Evolutionary conservation across 1,140 invertebrate species (phyloP).

Genomic region (Sinonovacula constricta): DNA sequence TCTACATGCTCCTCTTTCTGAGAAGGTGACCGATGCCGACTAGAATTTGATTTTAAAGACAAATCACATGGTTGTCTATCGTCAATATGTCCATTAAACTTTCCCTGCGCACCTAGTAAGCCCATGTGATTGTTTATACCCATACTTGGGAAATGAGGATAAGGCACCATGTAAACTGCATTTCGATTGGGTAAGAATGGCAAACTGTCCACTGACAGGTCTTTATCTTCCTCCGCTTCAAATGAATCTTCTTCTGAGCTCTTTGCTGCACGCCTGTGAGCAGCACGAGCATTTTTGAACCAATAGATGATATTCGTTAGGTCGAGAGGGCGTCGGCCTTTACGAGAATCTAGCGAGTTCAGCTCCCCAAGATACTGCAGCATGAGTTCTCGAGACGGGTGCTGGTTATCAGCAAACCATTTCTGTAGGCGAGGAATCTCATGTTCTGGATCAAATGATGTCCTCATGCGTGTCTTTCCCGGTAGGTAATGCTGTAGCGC

Average conservation of each 20-base stretch:
- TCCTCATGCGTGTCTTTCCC: slow-evolving; percentile 77
- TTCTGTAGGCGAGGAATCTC: slow-evolving; percentile 95
- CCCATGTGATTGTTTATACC: slow-evolving; percentile 32
- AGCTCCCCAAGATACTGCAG: slow-evolving; percentile 96
- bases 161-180: slow-evolving; percentile 62
- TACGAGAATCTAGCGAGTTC: slow-evolving; percentile 93
- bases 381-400: slow-evolving; percentile 90
- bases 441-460: slow-evolving; percentile 95
- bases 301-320: slow-evolving; percentile 99
- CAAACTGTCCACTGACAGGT: slow-evolving; percentile 20
- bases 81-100: slow-evolving; percentile 15
- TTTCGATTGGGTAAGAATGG: slow-evolving; percentile 58
- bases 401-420: slow-evolving; percentile 97
- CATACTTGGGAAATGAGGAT: slow-evolving; percentile 52
- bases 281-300: slow-evolving; percentile 99
- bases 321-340: slow-evolving; percentile 93
- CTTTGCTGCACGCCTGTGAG: slow-evolving; percentile 87
- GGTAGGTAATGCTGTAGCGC: slow-evolving; percentile 56
- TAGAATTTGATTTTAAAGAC: slow-evolving; percentile 42
- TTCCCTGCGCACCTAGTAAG: slow-evolving; percentile 23
- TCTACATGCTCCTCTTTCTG: too few relatives aligned
- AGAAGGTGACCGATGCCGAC: slow-evolving; percentile 7
- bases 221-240: slow-evolving; percentile 68
- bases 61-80: slow-evolving; percentile 54
- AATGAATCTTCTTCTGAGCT: slow-evolving; percentile 65